Base-by-base conservation (phyloP, 2,113 vertebrate genomes). In the Paradoxurus hermaphroditus region DNA sequence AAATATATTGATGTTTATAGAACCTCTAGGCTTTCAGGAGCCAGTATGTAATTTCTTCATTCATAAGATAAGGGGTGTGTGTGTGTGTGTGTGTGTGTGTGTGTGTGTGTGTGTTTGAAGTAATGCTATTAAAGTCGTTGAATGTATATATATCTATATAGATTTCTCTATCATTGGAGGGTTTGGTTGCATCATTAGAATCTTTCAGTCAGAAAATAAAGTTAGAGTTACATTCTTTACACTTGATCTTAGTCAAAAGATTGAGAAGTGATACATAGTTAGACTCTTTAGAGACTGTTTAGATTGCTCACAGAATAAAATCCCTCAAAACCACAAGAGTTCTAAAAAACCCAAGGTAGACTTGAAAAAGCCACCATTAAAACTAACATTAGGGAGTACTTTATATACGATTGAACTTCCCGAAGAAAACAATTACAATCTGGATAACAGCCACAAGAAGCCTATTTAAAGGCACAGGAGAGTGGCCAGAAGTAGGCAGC, bases 31-130 rank as follows among this genome's bases (percentile, higher is more conserved):
- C 21, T 78, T 86, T 67, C 44, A 82, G n/a, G 83, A 75, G 62
- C 6, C 36, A 53, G 67, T 23, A 56, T 75, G 19, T n/a, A 83
- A 65, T 82, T 90, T 56, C 86, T 95, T 65, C 19, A 82, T 92
- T 86, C 46, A 29, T 70, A 73, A 90, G 86, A 90, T 51, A 46
- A 95, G 51, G 67, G 94, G 90, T 93, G 36, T 72, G 68, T 72
- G 34, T 67, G n/a, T 70, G 39, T 68, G 34, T 9, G 34, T n/a
- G 15, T n/a, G 34, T 86, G 70, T 95, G 56, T 93, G 46, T 49
- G 49, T 49, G 53, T 56, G 53, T 51, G 51, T 53, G 49, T 51
- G 49, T 51, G 49, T 51, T 27, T 73, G 12, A 92, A 92, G 31
- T 84, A 77, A 92, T 59, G 34, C 36, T 81, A 27, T 67, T 65